A percentile compares a stretch with the other conserved stretches of the same genome.
These are phyloP conservation scores for Enteromius thamalakanensis DNA, from an alignment of 2,797 vertebrate genomes.

Conservation along the genomic window DNA sequence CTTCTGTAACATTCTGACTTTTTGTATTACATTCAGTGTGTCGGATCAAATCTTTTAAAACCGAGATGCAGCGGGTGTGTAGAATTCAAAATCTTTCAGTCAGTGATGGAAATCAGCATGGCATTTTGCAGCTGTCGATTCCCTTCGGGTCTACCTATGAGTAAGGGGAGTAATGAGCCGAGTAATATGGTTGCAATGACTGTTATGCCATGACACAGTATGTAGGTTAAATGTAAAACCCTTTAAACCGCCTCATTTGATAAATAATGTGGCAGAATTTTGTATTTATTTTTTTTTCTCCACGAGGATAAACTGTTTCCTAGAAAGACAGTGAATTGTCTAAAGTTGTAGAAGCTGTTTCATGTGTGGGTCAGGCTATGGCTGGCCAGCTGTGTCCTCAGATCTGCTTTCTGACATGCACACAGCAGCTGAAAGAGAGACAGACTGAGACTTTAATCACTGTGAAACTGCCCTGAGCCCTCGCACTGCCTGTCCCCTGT, in stretches of 20 bases:
- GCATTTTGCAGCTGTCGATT: neutral
- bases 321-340: neutral
- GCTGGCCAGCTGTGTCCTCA: constrained; percentile 53
- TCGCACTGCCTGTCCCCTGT: constrained; percentile 33
- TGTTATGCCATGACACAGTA: neutral
- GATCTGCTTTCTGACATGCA: constrained; percentile 48
- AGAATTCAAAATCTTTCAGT: neutral
- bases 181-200: constrained; percentile 10
- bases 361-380: constrained; percentile 3
- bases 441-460: constrained; percentile 40
- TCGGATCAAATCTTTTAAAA: neutral
- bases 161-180: neutral
- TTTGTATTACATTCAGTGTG: neutral
- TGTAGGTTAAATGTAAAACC: constrained; percentile 3
- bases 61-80: neutral
- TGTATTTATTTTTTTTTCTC: neutral
- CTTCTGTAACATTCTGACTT: neutral
- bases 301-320: neutral
- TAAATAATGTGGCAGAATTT: neutral
- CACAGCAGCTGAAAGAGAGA: constrained; percentile 53
- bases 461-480: constrained; percentile 21
- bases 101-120: neutral
- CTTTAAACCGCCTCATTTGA: no score
- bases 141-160: constrained; percentile 7
- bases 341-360: neutral